A percentile compares a stretch with the other conserved stretches of the same genome.
phyloP scores from a whole-genome alignment of 2,113 vertebrate genomes.

The Poicephalus gulielmi region DNA sequence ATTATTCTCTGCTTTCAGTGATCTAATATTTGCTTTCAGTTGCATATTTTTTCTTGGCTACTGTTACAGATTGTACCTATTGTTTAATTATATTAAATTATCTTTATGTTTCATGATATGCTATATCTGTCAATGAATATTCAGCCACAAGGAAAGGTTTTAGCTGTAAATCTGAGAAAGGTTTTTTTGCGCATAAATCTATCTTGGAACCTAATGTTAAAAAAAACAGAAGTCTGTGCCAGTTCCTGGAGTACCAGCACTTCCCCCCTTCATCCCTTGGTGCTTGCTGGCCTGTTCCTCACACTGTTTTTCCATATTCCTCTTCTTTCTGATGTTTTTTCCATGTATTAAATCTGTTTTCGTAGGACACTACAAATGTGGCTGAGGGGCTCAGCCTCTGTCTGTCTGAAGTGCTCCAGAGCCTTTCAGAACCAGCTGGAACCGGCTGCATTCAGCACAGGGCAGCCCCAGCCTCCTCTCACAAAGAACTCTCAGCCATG shows the following conservation, averaged over 20 bases:
- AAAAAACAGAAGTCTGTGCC: neutral
- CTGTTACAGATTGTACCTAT: neutral
- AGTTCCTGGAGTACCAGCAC: neutral
- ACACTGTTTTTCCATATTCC: neutral
- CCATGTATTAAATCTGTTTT: neutral
- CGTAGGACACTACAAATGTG: rapidly evolving
- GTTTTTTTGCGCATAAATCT: neutral
- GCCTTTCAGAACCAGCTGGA: neutral
- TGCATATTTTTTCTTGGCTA: neutral
- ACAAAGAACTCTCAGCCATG: neutral
- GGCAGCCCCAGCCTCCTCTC: neutral
- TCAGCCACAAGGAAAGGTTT: neutral
- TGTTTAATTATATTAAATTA: neutral
- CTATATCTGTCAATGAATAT: neutral
- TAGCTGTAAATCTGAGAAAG: neutral
- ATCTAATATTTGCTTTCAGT: neutral
- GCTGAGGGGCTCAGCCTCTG: neutral
- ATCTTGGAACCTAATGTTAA: neutral
- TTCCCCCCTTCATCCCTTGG: rapidly evolving
- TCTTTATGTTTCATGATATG: neutral
- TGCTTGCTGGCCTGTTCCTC: neutral
- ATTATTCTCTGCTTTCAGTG: neutral
- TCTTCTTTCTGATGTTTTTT: neutral
- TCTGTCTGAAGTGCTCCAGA: neutral
- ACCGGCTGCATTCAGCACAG: rapidly evolving